Percentiles rank a stretch among this genome's conserved stretches.
phyloP scores from a whole-genome alignment of 2,888 invertebrate genomes.

The Coleophora flavipennella region DNA sequence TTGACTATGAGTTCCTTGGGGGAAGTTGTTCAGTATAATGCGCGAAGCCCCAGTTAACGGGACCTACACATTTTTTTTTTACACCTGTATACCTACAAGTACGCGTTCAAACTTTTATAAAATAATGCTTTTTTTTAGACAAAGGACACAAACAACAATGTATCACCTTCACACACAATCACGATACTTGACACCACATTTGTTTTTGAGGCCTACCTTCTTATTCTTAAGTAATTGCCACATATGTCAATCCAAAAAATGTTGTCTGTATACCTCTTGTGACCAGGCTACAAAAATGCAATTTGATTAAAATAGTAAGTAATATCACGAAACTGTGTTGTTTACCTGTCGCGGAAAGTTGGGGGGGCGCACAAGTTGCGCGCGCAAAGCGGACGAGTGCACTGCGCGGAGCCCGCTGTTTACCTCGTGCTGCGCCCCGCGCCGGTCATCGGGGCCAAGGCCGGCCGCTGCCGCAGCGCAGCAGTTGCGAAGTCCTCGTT shows the following conservation, averaged over 20 bases:
- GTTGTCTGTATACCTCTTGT: background rate
- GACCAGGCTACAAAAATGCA: background rate
- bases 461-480: conserved; percentile 25
- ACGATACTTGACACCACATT: too few species aligned
- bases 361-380: conserved; percentile 28
- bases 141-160: too few species aligned
- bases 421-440: conserved; percentile 13
- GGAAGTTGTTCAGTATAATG: too few species aligned
- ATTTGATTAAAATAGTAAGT: background rate
- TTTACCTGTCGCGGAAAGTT: conserved; percentile 12
- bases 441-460: conserved; percentile 54
- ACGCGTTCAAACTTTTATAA: too few species aligned
- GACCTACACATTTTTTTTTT: too few species aligned
- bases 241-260: too few species aligned
- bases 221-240: background rate
- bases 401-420: conserved; percentile 20
- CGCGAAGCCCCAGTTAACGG: too few species aligned
- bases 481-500: conserved; percentile 60
- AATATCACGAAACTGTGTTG: conserved; percentile 4
- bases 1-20: too few species aligned
- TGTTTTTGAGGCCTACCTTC: too few species aligned
- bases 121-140: too few species aligned
- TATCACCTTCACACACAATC: too few species aligned
- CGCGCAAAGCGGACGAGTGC: conserved; percentile 28
- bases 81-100: too few species aligned